Conservation (phyloP, 2,888 invertebrate genomes). For the Dascillus cervinus region DNA sequence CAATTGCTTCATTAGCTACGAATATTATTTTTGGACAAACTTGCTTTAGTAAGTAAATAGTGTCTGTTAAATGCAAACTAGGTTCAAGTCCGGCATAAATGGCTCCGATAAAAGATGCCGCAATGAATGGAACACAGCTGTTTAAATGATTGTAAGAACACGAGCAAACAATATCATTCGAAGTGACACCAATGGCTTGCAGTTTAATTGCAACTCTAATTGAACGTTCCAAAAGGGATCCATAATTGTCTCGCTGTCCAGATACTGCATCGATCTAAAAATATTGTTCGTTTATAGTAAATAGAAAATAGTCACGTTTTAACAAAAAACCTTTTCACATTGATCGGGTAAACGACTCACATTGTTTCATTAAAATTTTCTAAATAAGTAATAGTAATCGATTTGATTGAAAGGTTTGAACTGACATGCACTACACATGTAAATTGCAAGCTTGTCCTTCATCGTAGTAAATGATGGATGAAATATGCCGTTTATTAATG, state of each 20-base stretch:
- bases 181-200: slow-evolving; percentile 32
- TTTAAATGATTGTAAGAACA: slow-evolving; percentile 45
- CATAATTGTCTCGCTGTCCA: slow-evolving; percentile 32
- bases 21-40: slow-evolving; percentile 26
- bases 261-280: slow-evolving; percentile 10
- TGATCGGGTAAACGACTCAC: no score
- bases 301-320: no score
- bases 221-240: slow-evolving; percentile 22
- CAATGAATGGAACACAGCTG: slow-evolving; percentile 42
- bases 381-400: no score
- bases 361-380: no score
- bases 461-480: no score
- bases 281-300: neutral
- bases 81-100: slow-evolving; percentile 28
- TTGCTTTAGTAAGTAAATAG: slow-evolving; percentile 20
- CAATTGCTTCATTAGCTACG: slow-evolving; percentile 18
- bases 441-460: no score
- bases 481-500: no score
- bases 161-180: slow-evolving; percentile 42
- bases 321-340: no score
- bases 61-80: slow-evolving; percentile 21
- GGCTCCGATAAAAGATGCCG: slow-evolving; percentile 42
- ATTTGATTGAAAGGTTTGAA: no score
- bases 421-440: no score
- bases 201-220: slow-evolving; percentile 6